Conservation (phyloP, 2,797 vertebrate genomes). For the Acanthurus tractus region DNA sequence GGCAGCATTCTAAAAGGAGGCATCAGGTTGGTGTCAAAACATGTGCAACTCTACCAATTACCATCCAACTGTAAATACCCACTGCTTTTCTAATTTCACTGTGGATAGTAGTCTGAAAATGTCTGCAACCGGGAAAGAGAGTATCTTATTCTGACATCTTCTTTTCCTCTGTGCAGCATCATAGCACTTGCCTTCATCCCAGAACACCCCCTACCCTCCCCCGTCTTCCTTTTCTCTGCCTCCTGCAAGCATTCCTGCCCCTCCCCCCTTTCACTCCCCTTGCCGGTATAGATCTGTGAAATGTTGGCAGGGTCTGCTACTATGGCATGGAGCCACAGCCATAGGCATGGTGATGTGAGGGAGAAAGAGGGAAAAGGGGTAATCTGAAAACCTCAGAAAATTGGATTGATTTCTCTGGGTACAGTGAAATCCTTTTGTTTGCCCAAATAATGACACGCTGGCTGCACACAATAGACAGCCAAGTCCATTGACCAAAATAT, state of each 20-base stretch:
- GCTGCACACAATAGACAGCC: slow-evolving; percentile 13
- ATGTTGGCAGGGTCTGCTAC: slow-evolving; percentile 69
- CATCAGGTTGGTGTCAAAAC: slow-evolving; percentile 48
- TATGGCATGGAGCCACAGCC: slow-evolving; percentile 45
- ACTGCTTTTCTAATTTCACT: slow-evolving; percentile 2
- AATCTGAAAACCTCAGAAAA: slow-evolving; percentile 25
- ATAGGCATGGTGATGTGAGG: slow-evolving; percentile 49
- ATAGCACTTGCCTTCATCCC: slow-evolving; percentile 68
- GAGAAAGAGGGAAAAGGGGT: slow-evolving; percentile 17
- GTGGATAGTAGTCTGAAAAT: slow-evolving; percentile 29
- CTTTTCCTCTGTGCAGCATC: slow-evolving; percentile 49
- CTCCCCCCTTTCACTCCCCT: slow-evolving; percentile 60
- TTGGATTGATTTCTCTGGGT: slow-evolving; percentile 6
- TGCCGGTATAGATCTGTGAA: slow-evolving; percentile 71
- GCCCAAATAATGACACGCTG: slow-evolving; percentile 28
- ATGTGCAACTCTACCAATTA: slow-evolving; percentile 23
- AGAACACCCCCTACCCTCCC: slow-evolving; percentile 44
- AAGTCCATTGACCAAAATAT: slow-evolving; percentile 58
- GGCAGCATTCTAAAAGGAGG: slow-evolving; percentile 60
- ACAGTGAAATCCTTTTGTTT: slow-evolving; percentile 39
- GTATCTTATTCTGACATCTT: slow-evolving; percentile 30
- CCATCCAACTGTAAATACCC: background rate
- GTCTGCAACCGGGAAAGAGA: slow-evolving; percentile 30
- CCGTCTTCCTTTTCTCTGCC: slow-evolving; percentile 63
- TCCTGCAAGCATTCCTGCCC: slow-evolving; percentile 75